Base-by-base conservation (phyloP, 2,888 invertebrate species). In the Cephus pygmeus region DNA sequence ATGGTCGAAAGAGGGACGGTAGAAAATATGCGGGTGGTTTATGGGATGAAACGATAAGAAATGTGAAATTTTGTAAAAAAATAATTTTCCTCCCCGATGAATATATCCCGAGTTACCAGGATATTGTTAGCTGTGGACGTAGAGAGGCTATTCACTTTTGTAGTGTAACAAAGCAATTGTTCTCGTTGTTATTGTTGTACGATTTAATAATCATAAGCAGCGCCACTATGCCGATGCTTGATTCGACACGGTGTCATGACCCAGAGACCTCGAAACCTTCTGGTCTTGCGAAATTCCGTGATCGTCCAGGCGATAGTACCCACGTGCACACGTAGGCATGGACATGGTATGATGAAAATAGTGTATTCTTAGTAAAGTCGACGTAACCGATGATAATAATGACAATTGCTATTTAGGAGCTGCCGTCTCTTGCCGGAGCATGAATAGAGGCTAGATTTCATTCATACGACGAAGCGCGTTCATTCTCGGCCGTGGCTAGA, bases 371-470 rank as follows among this genome's bases (percentile, higher is more conserved):
- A 12, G 74, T n/a, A 23, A 30, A 36, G 34, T n/a, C 33, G 30
- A 15, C 74, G 74, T 12, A 34, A 33, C 79, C 74, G 78, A 81
- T 75, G 81, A 83, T 80, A 75, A 83, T 68, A 82, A 78, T 77
- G 82, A 86, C 83, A 84, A 86, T 86, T 83, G 83, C 81, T 86
- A 84, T 85, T 87, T 86, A 85, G 85, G 83, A 87, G 81, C 82
- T 83, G 83, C 83, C 84, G 82, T 83, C 83, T 83, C 82, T 73
- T 82, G 56, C 56, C 81, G 81, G 83, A 80, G 85, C 83, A 87
- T 89, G 86, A 90, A 89, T 88, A 89, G 87, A 85, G 85, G 83
- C 83, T 84, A 85, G 86, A 83, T 84, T 88, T 88, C 89, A 90
- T 90, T 89, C 89, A 89, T 89, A 85, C 85, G 81, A 79, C 81